These are phyloP conservation scores for Selenia dentaria DNA, from an alignment of 2,888 invertebrate genomes.

Conservation along the genomic window DNA sequence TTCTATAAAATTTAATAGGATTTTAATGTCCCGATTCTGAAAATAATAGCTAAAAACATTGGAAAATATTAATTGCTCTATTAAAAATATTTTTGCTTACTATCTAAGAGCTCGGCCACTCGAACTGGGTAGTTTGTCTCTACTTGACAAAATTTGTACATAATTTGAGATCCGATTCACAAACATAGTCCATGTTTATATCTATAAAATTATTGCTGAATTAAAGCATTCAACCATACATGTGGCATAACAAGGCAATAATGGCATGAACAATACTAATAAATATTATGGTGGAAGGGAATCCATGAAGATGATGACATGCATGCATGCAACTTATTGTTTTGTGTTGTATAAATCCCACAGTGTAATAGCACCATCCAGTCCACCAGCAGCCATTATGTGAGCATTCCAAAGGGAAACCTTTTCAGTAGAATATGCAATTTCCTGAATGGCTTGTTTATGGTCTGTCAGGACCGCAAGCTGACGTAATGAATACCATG, in stretches of 20 bases:
- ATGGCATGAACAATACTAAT: slow-evolving; percentile 15
- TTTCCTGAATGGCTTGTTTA: slow-evolving; percentile 88
- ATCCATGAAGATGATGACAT: slow-evolving; percentile 22
- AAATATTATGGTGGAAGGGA: slow-evolving; percentile 13
- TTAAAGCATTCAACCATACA: slow-evolving; percentile 21
- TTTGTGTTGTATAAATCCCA: slow-evolving; percentile 91
- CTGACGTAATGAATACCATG: slow-evolving; percentile 90
- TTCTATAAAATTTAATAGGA: slow-evolving; percentile 46
- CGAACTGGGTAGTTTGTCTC: slow-evolving; percentile 38
- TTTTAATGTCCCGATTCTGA: slow-evolving; percentile 63
- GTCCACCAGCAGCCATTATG: slow-evolving; percentile 91
- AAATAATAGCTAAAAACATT: slow-evolving; percentile 66
- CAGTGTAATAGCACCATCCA: slow-evolving; percentile 90
- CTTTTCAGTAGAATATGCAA: slow-evolving; percentile 87
- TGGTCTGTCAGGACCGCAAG: slow-evolving; percentile 91
- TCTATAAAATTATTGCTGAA: slow-evolving; percentile 43
- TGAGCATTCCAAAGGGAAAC: slow-evolving; percentile 89
- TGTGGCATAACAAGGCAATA: slow-evolving; percentile 30
- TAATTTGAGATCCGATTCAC: slow-evolving; percentile 65
- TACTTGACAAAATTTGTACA: slow-evolving; percentile 52
- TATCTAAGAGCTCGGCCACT: slow-evolving; percentile 61
- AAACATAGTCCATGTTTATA: slow-evolving; percentile 39
- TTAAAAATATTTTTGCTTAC: slow-evolving; percentile 57
- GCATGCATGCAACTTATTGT: slow-evolving; percentile 49
- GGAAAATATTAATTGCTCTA: slow-evolving; percentile 68